Evolutionary conservation across 2,888 invertebrate genomes (phyloP), one percentile per base, ranked within the genome.

Genomic region (Andrena hattorfiana): DNA sequence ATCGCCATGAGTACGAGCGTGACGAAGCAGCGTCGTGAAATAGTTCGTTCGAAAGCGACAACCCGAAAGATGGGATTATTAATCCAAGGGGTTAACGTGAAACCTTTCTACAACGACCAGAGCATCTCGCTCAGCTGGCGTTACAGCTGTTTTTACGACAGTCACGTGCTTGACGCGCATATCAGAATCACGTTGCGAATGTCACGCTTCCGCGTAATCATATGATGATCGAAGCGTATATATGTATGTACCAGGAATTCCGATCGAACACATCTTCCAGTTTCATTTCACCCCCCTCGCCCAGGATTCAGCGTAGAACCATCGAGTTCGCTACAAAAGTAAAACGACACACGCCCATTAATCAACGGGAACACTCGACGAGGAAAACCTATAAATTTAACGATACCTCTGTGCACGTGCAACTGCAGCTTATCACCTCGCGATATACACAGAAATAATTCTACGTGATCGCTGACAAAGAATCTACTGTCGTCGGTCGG

Each of bases 1-100:
- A 81, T 69, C 48, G 85, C 87, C 87, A 85, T 88, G 35, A 6
- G 42, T 42, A 60, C 35, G 13, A 54, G 2, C 16, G 8, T n/a
- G 28, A 68, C 35, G 26, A 60, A 59, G 63, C 8, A 70, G 10
- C 16, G 68, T 76, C n/a, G 35, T 63, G 6, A 59, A 77, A 23
- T 23, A 30, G 16, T 20, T 64, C 2, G 7, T 54, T 26, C 1
- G 16, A 54, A 60, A 77, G 3, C 1, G 26, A 30, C 8, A 32
- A n/a, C 8, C 23, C 62, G 51, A 20, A 68, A 51, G 5, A 64
- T 16, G 20, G 10, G 26, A 73, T 59, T 64, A n/a, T 68, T 49
- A 49, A 62, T 72, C 32, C 60, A 63, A 2, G 8, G 8, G 28
- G n/a, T 64, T 23, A 10, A 42, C 13, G 49, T 10, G 32, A 69